Evolutionary conservation across 1,140 invertebrate species (phyloP).

Genomic region (Leptoteleia sp.): DNA sequence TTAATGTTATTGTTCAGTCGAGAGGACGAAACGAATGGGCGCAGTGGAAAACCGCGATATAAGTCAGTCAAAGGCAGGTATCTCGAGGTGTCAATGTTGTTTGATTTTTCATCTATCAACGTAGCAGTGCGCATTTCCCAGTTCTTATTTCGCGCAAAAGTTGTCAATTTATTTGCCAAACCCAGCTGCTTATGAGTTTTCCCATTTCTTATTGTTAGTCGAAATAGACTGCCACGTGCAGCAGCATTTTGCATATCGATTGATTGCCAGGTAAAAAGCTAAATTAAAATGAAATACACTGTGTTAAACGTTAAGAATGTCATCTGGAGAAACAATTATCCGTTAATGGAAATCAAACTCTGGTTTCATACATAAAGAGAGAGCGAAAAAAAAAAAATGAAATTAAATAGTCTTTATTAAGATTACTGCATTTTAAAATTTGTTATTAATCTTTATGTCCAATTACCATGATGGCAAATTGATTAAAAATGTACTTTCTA

Average conservation of each 20-base stretch:
- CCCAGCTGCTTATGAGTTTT: conserved; percentile 23
- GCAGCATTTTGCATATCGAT: conserved; percentile 14
- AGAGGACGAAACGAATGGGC: background rate
- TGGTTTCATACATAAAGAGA: no score
- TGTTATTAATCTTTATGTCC: no score
- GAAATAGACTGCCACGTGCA: conserved; percentile 1
- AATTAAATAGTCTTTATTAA: no score
- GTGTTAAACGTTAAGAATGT: background rate
- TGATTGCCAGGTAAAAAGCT: conserved; percentile 1
- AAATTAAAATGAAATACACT: conserved; percentile 16
- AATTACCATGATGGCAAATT: no score
- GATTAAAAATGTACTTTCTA: no score
- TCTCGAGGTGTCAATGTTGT: conserved; percentile 24
- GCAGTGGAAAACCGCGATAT: conserved; percentile 25
- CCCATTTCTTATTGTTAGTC: conserved; percentile 10
- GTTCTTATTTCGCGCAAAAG: conserved; percentile 22
- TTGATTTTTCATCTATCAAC: conserved; percentile 45
- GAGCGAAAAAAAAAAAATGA: no score
- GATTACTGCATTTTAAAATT: no score
- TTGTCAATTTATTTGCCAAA: conserved; percentile 19
- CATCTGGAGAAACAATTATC: background rate
- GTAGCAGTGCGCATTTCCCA: conserved; percentile 2
- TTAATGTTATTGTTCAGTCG: conserved; percentile 17
- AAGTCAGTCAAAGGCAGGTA: conserved; percentile 33
- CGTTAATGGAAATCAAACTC: conserved; percentile 7